Base-by-base conservation (phyloP, 2,888 invertebrate species). In the Eumacrocentrus americanus region DNA sequence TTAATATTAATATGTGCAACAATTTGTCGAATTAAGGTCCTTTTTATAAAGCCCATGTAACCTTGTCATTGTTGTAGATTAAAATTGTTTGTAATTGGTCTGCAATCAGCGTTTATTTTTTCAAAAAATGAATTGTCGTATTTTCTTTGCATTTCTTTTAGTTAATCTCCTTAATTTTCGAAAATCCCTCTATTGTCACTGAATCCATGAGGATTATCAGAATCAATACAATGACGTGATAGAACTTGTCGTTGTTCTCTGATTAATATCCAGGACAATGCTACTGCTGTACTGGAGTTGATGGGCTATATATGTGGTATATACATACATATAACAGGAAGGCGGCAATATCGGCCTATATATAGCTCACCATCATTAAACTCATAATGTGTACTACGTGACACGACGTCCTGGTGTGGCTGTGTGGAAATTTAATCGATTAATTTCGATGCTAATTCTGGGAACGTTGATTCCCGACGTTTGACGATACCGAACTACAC, bases 371-470 rank as follows among this genome's bases (percentile, higher is more conserved):
- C 37, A 37, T 12, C 14, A 37, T 42, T 18, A 53, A 47, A 53
- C 38, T 53, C 52, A 59, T 59, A 59, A 59, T 53, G 23, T 47
- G 22, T 40, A 29, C n/a, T n/a, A n/a, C n/a, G 38, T 47, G 51
- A 40, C 51, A 37, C 50, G 58, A 51, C 47, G 29, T 29, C 29
- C 29, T 59, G 37, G 47, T 54, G 42, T 50, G n/a, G n/a, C 50
- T 56, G 29, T 56, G 64, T 52, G 53, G 63, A 56, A 54, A 66
- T 68, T 68, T 68, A 67, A 71, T 72, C 63, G 57, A 62, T 68
- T 68, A 66, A 70, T 72, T 69, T 68, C 61, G 44, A 71, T 71
- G 71, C 65, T 71, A 71, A 72, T 69, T 53, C 60, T 12, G 46
- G 57, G n/a, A n/a, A 44, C 44, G 52, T 52, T 51, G 52, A 40